Base-by-base conservation (phyloP, 2,888 invertebrate genomes). In the Camponotus fellah region DNA sequence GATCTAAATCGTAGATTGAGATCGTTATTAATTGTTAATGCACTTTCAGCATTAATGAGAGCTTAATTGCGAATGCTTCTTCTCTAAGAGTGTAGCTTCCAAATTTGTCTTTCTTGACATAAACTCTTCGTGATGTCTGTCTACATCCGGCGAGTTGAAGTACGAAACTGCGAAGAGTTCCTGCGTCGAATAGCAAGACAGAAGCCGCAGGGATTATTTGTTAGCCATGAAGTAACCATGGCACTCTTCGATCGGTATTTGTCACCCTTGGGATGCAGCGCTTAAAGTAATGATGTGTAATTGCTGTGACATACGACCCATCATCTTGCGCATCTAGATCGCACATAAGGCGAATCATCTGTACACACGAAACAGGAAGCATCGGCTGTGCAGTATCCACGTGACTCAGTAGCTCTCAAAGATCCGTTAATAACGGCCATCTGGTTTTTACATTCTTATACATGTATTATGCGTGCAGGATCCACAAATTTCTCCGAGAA, bases 171-270 rank as follows among this genome's bases (percentile, higher is more conserved):
- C 26, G 60, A 40, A 40, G 14, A n/a, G 46, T n/a, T 58, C 49
- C n/a, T 26, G 26, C n/a, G 32, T 26, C 5, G 4, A 1, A 26
- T 32, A 10, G 17, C 26, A 49, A 32, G n/a, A 17, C 58, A 17
- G 49, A 53, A 53, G 21, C 65, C 56, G 60, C 3, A 60, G 6
- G 76, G 71, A 53, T 46, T 62, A 82, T 82, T 79, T 82, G 77
- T 83, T 77, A 74, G 80, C 68, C 43, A 34, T 75, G 40, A 80
- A 83, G 79, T 87, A 87, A 87, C 86, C 86, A 87, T 87, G 83
- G 83, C 32, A 77, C 62, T 85, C 65, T 85, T 85, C 74, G 85
- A 86, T 86, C 85, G 83, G 56, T 58, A 60, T 37, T 76, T 62
- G 60, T 77, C 81, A 85, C 85, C 81, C 83, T 43, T 83, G 81